Percentiles rank a stretch among this genome's conserved stretches.
phyloP scores from a whole-genome alignment of 2,797 vertebrate genomes.

The Pangasius krempfi region DNA sequence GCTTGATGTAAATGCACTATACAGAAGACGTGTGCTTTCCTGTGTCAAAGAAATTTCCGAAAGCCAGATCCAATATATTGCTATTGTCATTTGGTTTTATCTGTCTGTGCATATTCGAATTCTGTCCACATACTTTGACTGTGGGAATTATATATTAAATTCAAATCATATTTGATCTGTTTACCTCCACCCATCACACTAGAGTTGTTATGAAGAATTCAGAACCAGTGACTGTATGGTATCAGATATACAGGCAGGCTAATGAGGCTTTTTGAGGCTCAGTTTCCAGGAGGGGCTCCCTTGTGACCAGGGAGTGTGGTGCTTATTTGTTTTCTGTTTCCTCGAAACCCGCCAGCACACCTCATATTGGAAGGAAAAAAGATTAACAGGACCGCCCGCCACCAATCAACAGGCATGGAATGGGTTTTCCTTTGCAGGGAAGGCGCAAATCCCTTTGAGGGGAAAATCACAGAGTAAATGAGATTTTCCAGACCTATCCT shows the following conservation, averaged over 20 bases:
- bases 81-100: not conserved
- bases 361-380: constrained; percentile 34
- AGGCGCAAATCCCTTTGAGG: constrained; percentile 33
- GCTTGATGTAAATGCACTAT: not conserved
- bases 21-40: not conserved
- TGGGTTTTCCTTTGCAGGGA: constrained; percentile 30
- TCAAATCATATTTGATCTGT: not conserved
- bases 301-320: constrained; percentile 8
- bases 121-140: not conserved
- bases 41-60: not conserved
- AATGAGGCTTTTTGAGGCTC: not conserved
- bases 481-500: constrained; percentile 40
- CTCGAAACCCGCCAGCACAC: not conserved
- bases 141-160: not conserved
- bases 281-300: constrained; percentile 47
- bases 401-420: constrained; percentile 20
- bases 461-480: constrained; percentile 23
- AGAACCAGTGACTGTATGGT: not conserved
- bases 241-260: constrained; percentile 4
- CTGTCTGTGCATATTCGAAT: not conserved
- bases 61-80: not conserved
- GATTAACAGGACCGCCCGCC: constrained; percentile 4
- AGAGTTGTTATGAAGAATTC: not conserved
- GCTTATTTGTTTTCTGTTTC: constrained; percentile 28
- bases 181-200: constrained; percentile 7